These are phyloP conservation scores for Xylota sylvarum DNA, from an alignment of 2,888 invertebrate species.

Conservation along the genomic window DNA sequence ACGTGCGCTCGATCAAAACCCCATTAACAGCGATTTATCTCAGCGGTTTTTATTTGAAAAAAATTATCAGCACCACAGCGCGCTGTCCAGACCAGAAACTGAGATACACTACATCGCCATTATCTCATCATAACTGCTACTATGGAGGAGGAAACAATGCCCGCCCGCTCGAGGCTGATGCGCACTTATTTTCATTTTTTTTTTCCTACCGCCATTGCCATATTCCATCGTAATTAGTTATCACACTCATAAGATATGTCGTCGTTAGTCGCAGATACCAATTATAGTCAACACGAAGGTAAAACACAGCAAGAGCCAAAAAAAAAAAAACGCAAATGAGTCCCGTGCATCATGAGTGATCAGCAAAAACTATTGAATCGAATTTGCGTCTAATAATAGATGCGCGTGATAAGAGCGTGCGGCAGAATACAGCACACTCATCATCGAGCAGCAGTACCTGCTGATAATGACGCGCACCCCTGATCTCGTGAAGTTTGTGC, in stretches of 20 bases:
- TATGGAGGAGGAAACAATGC: constrained; percentile 6
- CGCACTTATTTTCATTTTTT: constrained; percentile 59
- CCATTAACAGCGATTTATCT: constrained; percentile 49
- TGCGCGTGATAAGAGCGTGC: constrained; percentile 60
- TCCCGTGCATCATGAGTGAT: constrained; percentile 61
- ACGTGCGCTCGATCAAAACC: constrained; percentile 9
- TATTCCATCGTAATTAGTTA: constrained; percentile 62
- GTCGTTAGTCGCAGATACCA: constrained; percentile 46
- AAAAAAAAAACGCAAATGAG: constrained; percentile 21
- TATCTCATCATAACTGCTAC: neutral
- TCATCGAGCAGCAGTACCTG: neutral
- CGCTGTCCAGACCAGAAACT: neutral
- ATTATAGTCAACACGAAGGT: constrained; percentile 51
- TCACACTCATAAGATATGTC: constrained; percentile 47
- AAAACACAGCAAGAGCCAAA: constrained; percentile 1
- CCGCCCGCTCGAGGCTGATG: constrained; percentile 37
- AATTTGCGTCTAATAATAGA: constrained; percentile 57
- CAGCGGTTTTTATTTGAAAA: constrained; percentile 23
- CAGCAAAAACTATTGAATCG: constrained; percentile 36
- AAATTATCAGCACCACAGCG: too few species aligned
- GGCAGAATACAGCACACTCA: constrained; percentile 12
- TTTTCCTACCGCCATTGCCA: constrained; percentile 5
- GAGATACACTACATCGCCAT: neutral
- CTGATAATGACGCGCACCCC: neutral
- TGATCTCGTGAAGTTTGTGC: constrained; percentile 34